phyloP scores from a whole-genome alignment of 2,888 invertebrate species.

The Yponomeuta plumbellus region DNA sequence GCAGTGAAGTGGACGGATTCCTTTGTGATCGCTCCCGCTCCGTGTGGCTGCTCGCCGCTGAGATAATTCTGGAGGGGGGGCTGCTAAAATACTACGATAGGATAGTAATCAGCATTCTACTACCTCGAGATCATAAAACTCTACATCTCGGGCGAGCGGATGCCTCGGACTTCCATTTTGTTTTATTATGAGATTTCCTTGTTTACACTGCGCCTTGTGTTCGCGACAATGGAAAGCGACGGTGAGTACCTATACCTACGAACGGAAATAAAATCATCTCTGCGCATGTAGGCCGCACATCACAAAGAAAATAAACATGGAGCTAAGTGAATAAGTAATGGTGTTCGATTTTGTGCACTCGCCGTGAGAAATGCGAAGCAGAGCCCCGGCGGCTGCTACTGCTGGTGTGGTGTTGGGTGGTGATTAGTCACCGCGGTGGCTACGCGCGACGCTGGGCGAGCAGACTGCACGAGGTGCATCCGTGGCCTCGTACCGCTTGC shows the following conservation, averaged over 20 bases:
- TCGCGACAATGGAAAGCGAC: constrained; percentile 67
- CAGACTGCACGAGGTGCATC: constrained; percentile 7
- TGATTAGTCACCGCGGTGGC: constrained; percentile 24
- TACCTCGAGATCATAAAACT: constrained; percentile 57
- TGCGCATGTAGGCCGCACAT: constrained; percentile 69
- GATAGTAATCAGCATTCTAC: constrained; percentile 75
- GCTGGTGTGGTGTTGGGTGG: not conserved
- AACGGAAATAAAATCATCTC: constrained; percentile 41
- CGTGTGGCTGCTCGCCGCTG: constrained; percentile 54
- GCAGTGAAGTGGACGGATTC: constrained; percentile 45
- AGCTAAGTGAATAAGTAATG: constrained; percentile 62
- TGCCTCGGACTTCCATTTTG: constrained; percentile 72
- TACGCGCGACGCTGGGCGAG: not conserved
- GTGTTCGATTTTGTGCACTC: constrained; percentile 67
- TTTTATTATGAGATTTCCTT: constrained; percentile 71
- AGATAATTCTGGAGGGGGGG: constrained; percentile 69
- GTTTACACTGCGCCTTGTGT: constrained; percentile 59
- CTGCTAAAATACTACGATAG: constrained; percentile 74
- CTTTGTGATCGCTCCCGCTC: constrained; percentile 56
- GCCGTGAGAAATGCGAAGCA: not conserved
- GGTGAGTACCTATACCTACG: constrained; percentile 56
- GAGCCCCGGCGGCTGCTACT: not conserved
- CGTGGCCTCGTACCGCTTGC: not conserved
- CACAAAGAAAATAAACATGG: constrained; percentile 59
- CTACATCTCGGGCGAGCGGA: constrained; percentile 58